phyloP scores from a whole-genome alignment of 2,888 invertebrate genomes.

The Trachelus troglodyta region DNA sequence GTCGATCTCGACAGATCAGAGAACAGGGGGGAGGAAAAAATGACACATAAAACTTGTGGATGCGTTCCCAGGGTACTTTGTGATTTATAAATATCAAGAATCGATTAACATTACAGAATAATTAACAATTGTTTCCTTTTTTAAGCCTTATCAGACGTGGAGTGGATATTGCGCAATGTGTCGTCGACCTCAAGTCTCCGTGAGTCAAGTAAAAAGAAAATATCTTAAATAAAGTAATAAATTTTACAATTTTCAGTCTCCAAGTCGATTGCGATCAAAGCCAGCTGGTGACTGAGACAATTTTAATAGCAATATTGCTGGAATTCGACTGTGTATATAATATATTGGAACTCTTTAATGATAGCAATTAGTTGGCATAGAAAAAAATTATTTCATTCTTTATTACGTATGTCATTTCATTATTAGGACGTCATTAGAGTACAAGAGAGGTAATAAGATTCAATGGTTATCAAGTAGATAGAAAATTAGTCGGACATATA shows the following conservation, averaged over 20 bases:
- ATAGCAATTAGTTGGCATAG: not conserved
- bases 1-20: conserved; percentile 15
- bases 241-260: not conserved
- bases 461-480: not conserved
- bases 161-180: not conserved
- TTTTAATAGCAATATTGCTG: not conserved
- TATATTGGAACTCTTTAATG: not conserved
- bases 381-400: not conserved
- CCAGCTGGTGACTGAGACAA: not conserved
- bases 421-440: not conserved
- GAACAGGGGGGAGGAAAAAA: not conserved
- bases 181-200: not conserved
- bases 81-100: not conserved
- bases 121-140: not conserved
- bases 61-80: not conserved
- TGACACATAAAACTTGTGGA: not conserved
- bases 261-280: not conserved
- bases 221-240: not conserved
- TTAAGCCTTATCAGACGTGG: not conserved
- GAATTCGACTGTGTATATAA: not conserved
- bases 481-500: not conserved
- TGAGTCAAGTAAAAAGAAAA: not conserved
- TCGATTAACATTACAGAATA: not conserved
- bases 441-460: not conserved
- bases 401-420: not conserved